Percentiles rank a stretch among this genome's conserved stretches.
phyloP scores from a whole-genome alignment of 2,113 vertebrate species.

The Macquaria australasica region DNA sequence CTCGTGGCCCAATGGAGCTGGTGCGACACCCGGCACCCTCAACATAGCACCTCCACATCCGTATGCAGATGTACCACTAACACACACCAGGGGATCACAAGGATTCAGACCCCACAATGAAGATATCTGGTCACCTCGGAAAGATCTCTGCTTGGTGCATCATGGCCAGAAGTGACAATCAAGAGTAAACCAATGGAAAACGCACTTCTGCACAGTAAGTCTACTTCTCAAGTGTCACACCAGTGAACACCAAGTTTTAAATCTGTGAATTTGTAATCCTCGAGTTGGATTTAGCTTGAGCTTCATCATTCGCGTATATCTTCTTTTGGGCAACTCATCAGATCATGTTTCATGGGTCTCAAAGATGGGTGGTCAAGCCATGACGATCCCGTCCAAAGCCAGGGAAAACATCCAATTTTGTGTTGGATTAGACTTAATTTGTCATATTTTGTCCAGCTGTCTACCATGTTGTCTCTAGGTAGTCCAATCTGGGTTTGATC shows the following conservation, averaged over 20 bases:
- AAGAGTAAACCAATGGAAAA: not conserved
- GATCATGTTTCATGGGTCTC: not conserved
- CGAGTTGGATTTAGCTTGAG: not conserved
- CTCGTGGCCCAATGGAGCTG: slow-evolving; percentile 76
- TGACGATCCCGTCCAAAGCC: not conserved
- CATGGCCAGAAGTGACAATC: not conserved
- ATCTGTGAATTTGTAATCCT: slow-evolving; percentile 16
- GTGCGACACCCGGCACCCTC: slow-evolving; percentile 59
- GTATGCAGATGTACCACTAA: not conserved
- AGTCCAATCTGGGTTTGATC: not conserved
- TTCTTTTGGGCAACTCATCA: not conserved
- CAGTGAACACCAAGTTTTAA: slow-evolving; percentile 1
- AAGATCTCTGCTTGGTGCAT: not conserved
- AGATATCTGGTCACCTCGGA: not conserved
- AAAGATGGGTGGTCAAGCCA: not conserved
- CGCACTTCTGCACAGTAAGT: not conserved
- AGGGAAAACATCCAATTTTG: not conserved
- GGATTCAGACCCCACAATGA: not conserved
- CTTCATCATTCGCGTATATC: slow-evolving; percentile 14
- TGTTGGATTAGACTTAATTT: not conserved
- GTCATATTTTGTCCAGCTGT: slow-evolving; percentile 9
- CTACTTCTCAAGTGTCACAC: not conserved
- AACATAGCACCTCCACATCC: slow-evolving; percentile 62
- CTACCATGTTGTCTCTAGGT: not conserved
- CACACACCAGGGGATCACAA: not conserved